Percentiles rank a stretch among this genome's conserved stretches.
phyloP scores from a whole-genome alignment of 2,797 vertebrate species.

The Aselliscus stoliczkanus region DNA sequence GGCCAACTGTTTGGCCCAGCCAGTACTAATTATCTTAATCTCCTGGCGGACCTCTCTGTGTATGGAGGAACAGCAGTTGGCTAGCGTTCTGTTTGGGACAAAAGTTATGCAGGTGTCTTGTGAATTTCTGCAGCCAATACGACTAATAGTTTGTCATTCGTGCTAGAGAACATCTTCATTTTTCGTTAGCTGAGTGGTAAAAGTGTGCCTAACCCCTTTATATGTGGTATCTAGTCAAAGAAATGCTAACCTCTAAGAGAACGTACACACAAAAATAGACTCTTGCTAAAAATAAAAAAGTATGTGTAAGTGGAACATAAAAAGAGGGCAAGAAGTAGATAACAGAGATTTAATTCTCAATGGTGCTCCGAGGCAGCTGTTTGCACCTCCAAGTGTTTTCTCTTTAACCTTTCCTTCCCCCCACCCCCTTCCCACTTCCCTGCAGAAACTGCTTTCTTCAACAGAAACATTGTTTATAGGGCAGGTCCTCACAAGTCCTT shows the following conservation, averaged over 20 bases:
- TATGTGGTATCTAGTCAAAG: slow-evolving; percentile 15
- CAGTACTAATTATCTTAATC: background rate
- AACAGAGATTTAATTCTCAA: background rate
- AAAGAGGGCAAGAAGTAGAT: background rate
- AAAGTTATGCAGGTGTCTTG: slow-evolving; percentile 4
- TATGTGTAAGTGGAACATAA: background rate
- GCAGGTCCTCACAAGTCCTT: slow-evolving; percentile 63
- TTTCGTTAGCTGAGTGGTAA: background rate
- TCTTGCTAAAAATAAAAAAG: slow-evolving; percentile 49
- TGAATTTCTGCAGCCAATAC: background rate
- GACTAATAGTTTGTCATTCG: background rate
- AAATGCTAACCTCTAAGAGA: slow-evolving; percentile 49
- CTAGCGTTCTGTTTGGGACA: background rate
- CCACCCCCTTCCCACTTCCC: background rate
- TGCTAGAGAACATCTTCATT: background rate
- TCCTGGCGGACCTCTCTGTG: background rate
- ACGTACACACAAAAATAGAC: slow-evolving; percentile 59
- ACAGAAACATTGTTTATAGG: slow-evolving; percentile 36
- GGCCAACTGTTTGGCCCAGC: slow-evolving; percentile 1
- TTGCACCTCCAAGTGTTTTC: background rate
- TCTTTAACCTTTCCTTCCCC: background rate
- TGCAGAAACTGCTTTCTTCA: background rate
- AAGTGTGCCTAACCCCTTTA: background rate
- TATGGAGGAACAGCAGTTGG: background rate
- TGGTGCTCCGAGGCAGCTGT: background rate